Evolutionary conservation across 2,113 vertebrate species (phyloP), one percentile per base, ranked within the genome.

Genomic region (Pyrgilauda ruficollis): DNA sequence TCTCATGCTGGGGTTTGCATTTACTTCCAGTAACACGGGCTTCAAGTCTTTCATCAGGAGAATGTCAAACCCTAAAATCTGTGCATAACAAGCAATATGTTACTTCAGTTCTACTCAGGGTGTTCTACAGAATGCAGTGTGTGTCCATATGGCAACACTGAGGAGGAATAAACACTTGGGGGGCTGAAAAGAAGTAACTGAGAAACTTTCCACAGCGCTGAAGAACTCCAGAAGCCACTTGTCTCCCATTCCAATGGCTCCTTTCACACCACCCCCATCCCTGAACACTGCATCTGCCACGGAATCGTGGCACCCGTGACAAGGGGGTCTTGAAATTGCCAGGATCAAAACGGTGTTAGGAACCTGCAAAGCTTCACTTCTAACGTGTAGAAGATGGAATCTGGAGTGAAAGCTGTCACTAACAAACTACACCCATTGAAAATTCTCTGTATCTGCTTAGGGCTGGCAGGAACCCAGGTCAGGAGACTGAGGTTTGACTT

Each of bases 31-130:
- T 61, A 99, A 97, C 28, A 99, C 84, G 17, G 99, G 99, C 97
- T 99, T 99, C 97, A 99, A 96, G 96, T 99, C 99, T 97, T 99
- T 99, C 98, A 98, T 99, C 96, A 99, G 98, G 61, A 99, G 98
- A 87, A 99, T 99, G 97, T 99, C 99, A 98, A 99, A 99, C n/a
- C 99, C 99, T 97, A 99, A 97, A 94, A 99, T 99, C 99, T 99
- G 97, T 24, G 66, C 58, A 89, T 15, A 93, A 96, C 30, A 97
- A 94, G 94, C 78, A 87, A 94, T 15, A 69, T 37, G 84, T 97
- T 93, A 97, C 31, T 94, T 86, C 93, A 84, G 64, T 55, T 62
- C 56, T 56, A 13, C 74, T 72, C 58, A 59, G 14, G 23, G 31
- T 43, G 52, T 47, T 85, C 73, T 24, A 46, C 68, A 91, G 56